These are phyloP conservation scores for Gortyna flavago DNA, from an alignment of 2,888 invertebrate genomes.

Conservation along the genomic window DNA sequence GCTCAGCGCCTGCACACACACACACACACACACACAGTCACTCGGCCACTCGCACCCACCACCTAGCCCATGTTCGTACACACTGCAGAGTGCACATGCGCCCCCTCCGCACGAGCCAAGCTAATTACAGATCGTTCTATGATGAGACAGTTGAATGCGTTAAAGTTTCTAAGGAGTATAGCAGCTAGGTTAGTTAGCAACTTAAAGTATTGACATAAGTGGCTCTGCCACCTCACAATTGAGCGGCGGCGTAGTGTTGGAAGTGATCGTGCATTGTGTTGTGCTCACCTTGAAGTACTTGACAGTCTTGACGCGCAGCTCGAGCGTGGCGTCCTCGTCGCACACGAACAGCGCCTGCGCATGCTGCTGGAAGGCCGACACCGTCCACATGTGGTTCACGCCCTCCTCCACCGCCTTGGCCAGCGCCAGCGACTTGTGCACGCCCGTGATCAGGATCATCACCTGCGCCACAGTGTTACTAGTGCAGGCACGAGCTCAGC, in stretches of 20 bases:
- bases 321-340: slow-evolving; percentile 99
- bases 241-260: background rate
- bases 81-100: slow-evolving; percentile 11
- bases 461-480: slow-evolving; percentile 88
- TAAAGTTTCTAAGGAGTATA: background rate
- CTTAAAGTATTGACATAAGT: background rate
- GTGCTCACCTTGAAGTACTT: slow-evolving; percentile 98
- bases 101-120: slow-evolving; percentile 40
- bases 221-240: background rate
- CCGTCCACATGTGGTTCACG: slow-evolving; percentile 99
- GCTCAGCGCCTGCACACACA: slow-evolving; percentile 93
- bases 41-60: slow-evolving; percentile 29
- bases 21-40: slow-evolving; percentile 57
- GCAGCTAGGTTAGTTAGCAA: slow-evolving; percentile 6
- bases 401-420: slow-evolving; percentile 99
- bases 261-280: background rate
- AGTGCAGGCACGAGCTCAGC: background rate
- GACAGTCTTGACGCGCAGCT: slow-evolving; percentile 99
- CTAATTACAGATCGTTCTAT: background rate
- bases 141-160: background rate
- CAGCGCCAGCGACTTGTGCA: slow-evolving; percentile 98
- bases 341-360: slow-evolving; percentile 97
- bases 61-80: background rate
- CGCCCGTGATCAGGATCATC: slow-evolving; percentile 99
- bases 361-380: slow-evolving; percentile 99